Evolutionary conservation across 2,113 vertebrate species (phyloP), one percentile per base, ranked within the genome.

Genomic region (Mesembrinibis cayennensis): DNA sequence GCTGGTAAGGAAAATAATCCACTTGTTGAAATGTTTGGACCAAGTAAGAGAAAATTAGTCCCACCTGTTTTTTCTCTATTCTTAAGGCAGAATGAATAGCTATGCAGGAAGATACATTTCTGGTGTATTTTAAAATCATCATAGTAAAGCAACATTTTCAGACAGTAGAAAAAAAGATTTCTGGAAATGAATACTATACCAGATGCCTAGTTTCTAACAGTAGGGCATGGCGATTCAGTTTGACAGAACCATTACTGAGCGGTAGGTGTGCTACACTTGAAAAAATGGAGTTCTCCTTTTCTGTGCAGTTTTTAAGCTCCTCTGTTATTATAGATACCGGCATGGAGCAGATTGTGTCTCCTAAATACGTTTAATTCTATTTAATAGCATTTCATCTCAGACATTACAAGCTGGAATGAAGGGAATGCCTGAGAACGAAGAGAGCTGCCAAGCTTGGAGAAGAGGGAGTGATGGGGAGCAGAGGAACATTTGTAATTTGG

Each of bases 21-120:
- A 91, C 44, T 76, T 95, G 77, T 85, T 92, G 73, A 96, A 96
- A 89, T 69, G 44, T 72, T 95, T 95, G 80, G 77, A 76, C 61
- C 69, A 66, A 84, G 83, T 52, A 79, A 72, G 49, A 89, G 34
- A 91, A 95, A 95, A 97, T 13, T 0, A 79, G 34, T 74, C 49
- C 65, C 72, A 89, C 84, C 82, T 97, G 90, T 1, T 93, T 94
- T 93, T 87, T 92, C 82, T 67, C 11, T 82, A 76, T 82, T 93
- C 30, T 84, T 82, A 70, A 65, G 36, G 38, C 25, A 94, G 52
- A 92, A 89, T 76, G 58, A 76, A 91, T n/a, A 88, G 27, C 40
- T 61, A 61, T 59, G 40, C 49, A 95, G 73, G 49, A 82, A 94
- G 92, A 95, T 61, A 85, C 8, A 89, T 89, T 95, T 95, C 77